Conservation (phyloP, 1,140 invertebrate species). For the Leptinotarsa texana region DNA sequence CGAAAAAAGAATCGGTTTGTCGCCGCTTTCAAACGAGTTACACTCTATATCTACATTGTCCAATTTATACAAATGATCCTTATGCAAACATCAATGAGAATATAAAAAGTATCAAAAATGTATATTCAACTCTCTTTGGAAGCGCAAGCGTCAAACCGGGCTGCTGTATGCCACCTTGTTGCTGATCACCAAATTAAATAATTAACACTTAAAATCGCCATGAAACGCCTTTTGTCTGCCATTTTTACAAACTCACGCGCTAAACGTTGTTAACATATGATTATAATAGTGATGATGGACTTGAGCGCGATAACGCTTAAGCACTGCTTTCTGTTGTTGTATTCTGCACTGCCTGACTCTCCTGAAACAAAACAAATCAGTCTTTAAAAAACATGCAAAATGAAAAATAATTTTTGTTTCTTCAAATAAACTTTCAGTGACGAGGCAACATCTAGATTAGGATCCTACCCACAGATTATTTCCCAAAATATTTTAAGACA, state of each 20-base stretch:
- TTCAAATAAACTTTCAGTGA: no score
- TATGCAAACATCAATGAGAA: slow-evolving; percentile 47
- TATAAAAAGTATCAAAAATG: slow-evolving; percentile 55
- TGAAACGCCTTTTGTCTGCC: slow-evolving; percentile 57
- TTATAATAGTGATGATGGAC: slow-evolving; percentile 49
- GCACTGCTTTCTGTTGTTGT: slow-evolving; percentile 62
- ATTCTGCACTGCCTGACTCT: slow-evolving; percentile 61
- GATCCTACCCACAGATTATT: no score
- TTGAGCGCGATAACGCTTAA: slow-evolving; percentile 54
- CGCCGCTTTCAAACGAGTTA: slow-evolving; percentile 42
- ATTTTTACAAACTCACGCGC: slow-evolving; percentile 52
- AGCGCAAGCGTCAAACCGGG: slow-evolving; percentile 33
- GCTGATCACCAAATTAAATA: slow-evolving; percentile 32
- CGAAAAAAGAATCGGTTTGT: slow-evolving; percentile 37
- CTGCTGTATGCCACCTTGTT: not conserved
- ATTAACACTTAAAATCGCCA: slow-evolving; percentile 35
- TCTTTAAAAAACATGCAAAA: not conserved
- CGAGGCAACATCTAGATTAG: no score
- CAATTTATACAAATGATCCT: slow-evolving; percentile 32
- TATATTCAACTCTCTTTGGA: slow-evolving; percentile 32
- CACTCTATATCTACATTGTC: slow-evolving; percentile 41
- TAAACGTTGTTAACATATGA: slow-evolving; percentile 54
- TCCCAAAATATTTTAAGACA: no score
- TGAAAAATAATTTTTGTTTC: no score
- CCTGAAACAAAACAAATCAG: slow-evolving; percentile 52